phyloP scores from a whole-genome alignment of 1,140 invertebrate species.

The Lepidurus couesii region DNA sequence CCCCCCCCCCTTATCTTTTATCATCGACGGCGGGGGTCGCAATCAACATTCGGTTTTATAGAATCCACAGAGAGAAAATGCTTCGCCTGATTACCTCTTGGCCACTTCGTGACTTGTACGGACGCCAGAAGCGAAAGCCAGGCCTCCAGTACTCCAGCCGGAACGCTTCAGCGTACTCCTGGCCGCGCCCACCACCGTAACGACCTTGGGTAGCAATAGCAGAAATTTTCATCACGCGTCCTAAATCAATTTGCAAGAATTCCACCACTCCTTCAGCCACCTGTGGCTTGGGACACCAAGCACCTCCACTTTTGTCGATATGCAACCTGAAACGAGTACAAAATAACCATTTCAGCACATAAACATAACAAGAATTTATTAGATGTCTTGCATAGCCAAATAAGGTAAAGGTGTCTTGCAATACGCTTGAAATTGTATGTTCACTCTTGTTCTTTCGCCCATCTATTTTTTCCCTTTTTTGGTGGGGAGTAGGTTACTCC shows the following conservation, averaged over 20 bases:
- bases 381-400: no score
- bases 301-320: slow-evolving; percentile 66
- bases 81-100: slow-evolving; percentile 53
- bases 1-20: slow-evolving; percentile 51
- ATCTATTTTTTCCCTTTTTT: neutral
- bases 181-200: slow-evolving; percentile 67
- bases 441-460: neutral
- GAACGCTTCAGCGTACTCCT: slow-evolving; percentile 69
- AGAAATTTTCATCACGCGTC: slow-evolving; percentile 58
- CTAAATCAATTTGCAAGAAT: slow-evolving; percentile 70
- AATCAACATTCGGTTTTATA: slow-evolving; percentile 4
- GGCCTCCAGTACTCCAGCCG: slow-evolving; percentile 67
- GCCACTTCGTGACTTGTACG: slow-evolving; percentile 60
- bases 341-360: slow-evolving; percentile 25
- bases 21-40: slow-evolving; percentile 40
- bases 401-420: no score
- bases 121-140: slow-evolving; percentile 55
- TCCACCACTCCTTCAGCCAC: slow-evolving; percentile 62
- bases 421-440: no score
- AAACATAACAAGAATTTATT: no score
- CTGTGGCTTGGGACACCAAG: slow-evolving; percentile 71
- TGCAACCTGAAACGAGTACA: slow-evolving; percentile 56
- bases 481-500: no score
- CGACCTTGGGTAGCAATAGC: slow-evolving; percentile 72
- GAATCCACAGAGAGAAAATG: slow-evolving; percentile 42